These are phyloP conservation scores for Chromoteleia sp. DNA, from an alignment of 2,888 invertebrate species.

Conservation along the genomic window DNA sequence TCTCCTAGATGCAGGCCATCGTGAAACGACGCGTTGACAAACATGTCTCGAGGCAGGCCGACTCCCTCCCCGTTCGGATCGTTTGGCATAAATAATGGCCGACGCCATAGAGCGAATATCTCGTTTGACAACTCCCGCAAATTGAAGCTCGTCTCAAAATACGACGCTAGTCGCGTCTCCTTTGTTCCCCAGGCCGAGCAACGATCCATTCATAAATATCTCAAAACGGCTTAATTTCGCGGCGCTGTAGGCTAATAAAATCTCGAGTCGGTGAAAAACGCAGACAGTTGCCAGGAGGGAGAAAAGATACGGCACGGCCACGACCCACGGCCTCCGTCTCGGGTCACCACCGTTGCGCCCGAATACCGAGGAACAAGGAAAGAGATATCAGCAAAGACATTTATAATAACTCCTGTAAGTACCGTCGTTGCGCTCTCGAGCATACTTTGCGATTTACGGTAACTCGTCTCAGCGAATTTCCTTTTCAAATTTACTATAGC, in stretches of 20 bases:
- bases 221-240: slow-evolving; percentile 85
- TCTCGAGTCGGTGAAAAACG: slow-evolving; percentile 82
- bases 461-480: slow-evolving; percentile 66
- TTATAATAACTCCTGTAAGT: slow-evolving; percentile 76
- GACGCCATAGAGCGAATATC: slow-evolving; percentile 70
- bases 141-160: slow-evolving; percentile 72
- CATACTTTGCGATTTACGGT: slow-evolving; percentile 73
- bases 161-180: slow-evolving; percentile 72
- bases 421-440: slow-evolving; percentile 71
- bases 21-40: slow-evolving; percentile 65
- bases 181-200: slow-evolving; percentile 77
- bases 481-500: slow-evolving; percentile 47
- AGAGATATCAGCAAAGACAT: slow-evolving; percentile 75
- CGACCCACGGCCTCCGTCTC: slow-evolving; percentile 80
- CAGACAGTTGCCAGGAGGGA: slow-evolving; percentile 77
- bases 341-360: slow-evolving; percentile 76
- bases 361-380: slow-evolving; percentile 62
- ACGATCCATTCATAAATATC: slow-evolving; percentile 84
- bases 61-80: slow-evolving; percentile 56
- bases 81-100: slow-evolving; percentile 69
- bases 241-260: slow-evolving; percentile 81
- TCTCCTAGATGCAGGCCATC: slow-evolving; percentile 34
- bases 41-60: slow-evolving; percentile 57
- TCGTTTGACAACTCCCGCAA: slow-evolving; percentile 76
- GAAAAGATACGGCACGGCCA: slow-evolving; percentile 71